phyloP scores from a whole-genome alignment of 2,113 vertebrate genomes.

The Peucedramus taeniatus region DNA sequence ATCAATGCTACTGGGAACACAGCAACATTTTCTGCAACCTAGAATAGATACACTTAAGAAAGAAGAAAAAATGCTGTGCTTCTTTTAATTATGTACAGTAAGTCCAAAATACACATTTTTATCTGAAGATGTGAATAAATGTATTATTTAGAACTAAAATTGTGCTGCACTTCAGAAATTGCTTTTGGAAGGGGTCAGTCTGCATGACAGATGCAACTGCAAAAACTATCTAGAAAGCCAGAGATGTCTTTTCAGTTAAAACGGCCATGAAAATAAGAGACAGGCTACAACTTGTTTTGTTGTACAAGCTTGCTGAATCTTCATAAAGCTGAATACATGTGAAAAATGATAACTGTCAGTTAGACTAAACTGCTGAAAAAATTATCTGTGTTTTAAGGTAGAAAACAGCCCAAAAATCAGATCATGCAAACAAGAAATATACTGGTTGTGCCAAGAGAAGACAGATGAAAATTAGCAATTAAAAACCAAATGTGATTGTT shows the following conservation, averaged over 20 bases:
- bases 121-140: neutral
- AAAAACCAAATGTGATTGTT: neutral
- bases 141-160: neutral
- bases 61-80: neutral
- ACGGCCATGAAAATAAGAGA: neutral
- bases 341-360: neutral
- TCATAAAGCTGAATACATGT: neutral
- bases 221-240: neutral
- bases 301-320: neutral
- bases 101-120: neutral
- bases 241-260: neutral
- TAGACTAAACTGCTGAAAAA: neutral
- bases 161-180: neutral
- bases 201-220: neutral
- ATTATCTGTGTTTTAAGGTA: neutral
- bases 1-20: neutral
- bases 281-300: neutral
- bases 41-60: neutral
- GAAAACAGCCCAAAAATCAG: neutral
- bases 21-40: neutral
- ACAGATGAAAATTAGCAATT: conserved; percentile 23
- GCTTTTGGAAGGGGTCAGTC: neutral
- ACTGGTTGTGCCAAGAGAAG: neutral
- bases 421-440: neutral
- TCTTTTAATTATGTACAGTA: neutral